A percentile compares a stretch with the other conserved stretches of the same genome.
Evolutionary conservation across 2,797 vertebrate species (phyloP).

Genomic region (Hydrophis major): DNA sequence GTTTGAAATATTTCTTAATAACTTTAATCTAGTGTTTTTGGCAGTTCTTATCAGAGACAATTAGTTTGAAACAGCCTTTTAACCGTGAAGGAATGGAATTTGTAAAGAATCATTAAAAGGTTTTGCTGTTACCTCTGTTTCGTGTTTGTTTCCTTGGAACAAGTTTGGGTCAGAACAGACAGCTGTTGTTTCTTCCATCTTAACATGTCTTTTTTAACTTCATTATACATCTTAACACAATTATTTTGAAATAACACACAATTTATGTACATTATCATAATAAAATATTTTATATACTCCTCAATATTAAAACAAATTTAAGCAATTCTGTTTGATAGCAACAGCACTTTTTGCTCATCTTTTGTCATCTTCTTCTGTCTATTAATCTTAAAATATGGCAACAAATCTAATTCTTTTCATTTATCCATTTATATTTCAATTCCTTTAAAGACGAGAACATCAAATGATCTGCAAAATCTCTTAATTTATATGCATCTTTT

Average conservation of each 20-base stretch:
- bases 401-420: neutral
- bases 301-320: neutral
- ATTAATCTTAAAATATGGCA: neutral
- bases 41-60: too few relatives aligned
- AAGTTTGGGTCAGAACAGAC: too few relatives aligned
- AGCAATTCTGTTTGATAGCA: neutral
- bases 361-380: neutral
- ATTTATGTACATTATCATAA: neutral
- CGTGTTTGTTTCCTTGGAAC: too few relatives aligned
- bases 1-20: too few relatives aligned
- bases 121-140: too few relatives aligned
- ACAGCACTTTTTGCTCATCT: neutral
- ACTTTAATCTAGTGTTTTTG: too few relatives aligned
- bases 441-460: neutral
- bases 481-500: neutral
- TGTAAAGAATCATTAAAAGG: too few relatives aligned
- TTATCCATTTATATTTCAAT: neutral
- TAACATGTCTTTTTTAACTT: neutral
- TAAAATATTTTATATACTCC: neutral
- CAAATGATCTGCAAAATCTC: neutral
- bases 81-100: too few relatives aligned
- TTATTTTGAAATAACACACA: neutral
- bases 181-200: neutral
- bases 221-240: neutral
- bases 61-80: too few relatives aligned